A percentile compares a stretch with the other conserved stretches of the same genome.
Evolutionary conservation across 2,888 invertebrate genomes (phyloP).

Genomic region (Cheilosia vernalis): DNA sequence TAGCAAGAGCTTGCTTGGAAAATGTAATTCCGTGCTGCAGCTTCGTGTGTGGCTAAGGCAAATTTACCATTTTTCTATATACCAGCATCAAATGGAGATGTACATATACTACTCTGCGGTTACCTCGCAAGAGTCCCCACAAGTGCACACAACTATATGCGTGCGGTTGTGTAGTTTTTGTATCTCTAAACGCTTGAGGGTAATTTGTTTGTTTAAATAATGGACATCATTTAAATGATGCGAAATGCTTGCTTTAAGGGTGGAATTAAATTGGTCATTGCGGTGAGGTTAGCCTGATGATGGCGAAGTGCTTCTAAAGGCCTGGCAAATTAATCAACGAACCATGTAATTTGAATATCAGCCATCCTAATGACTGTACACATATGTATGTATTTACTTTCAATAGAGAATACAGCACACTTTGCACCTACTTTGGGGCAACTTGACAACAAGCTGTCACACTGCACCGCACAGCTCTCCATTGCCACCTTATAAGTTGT

Average conservation of each 20-base stretch:
- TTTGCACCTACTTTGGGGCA: neutral
- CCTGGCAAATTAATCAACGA: constrained; percentile 29
- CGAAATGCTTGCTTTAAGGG: constrained; percentile 29
- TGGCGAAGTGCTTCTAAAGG: constrained; percentile 42
- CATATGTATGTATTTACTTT: too few species aligned
- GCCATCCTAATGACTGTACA: neutral
- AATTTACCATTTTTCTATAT: constrained; percentile 73
- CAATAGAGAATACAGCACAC: too few species aligned
- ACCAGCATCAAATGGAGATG: constrained; percentile 64
- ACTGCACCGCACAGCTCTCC: neutral
- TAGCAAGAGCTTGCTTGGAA: constrained; percentile 13
- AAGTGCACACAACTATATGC: constrained; percentile 5
- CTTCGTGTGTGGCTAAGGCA: constrained; percentile 72
- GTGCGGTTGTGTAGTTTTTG: constrained; percentile 31
- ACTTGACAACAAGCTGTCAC: neutral
- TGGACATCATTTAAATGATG: constrained; percentile 49
- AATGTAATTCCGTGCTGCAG: constrained; percentile 39
- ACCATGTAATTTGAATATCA: constrained; percentile 35
- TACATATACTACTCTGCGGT: constrained; percentile 25
- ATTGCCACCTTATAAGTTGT: neutral
- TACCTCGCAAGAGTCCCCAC: neutral
- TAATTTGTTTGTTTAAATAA: constrained; percentile 65
- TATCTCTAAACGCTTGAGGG: constrained; percentile 38
- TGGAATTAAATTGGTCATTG: constrained; percentile 35
- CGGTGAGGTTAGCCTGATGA: constrained; percentile 3